A percentile compares a stretch with the other conserved stretches of the same genome.
phyloP scores from a whole-genome alignment of 2,888 invertebrate species.

The Metalampra italica region DNA sequence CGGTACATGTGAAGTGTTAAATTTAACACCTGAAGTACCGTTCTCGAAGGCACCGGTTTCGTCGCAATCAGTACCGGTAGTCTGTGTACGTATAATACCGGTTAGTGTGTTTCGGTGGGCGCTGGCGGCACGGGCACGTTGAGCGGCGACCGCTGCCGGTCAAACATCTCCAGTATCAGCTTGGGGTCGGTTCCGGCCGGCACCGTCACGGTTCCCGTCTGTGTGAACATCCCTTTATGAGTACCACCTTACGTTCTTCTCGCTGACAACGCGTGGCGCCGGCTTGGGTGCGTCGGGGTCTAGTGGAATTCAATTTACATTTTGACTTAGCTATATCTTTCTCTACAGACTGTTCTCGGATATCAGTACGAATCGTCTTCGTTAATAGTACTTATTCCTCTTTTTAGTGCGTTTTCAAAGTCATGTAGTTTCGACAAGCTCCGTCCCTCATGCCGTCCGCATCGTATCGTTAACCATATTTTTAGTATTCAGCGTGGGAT shows the following conservation, averaged over 20 bases:
- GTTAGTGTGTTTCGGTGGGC: slow-evolving; percentile 41
- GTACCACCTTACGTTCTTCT: slow-evolving; percentile 73
- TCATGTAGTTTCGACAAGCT: too few relatives aligned
- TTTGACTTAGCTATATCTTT: not conserved
- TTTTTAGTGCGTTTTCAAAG: too few relatives aligned
- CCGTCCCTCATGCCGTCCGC: too few relatives aligned
- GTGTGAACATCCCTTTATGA: slow-evolving; percentile 51
- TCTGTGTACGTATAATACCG: not conserved
- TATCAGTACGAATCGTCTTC: not conserved
- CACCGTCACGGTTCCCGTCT: slow-evolving; percentile 77
- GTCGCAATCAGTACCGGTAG: not conserved
- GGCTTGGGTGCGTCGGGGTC: slow-evolving; percentile 45
- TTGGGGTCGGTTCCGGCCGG: slow-evolving; percentile 77
- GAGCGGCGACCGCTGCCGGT: slow-evolving; percentile 68
- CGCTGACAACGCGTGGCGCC: slow-evolving; percentile 61
- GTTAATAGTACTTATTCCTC: not conserved
- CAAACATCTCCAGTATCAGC: slow-evolving; percentile 77
- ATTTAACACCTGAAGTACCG: not conserved
- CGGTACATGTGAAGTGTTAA: not conserved
- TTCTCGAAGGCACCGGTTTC: not conserved
- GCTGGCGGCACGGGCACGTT: slow-evolving; percentile 59
- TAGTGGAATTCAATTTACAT: slow-evolving; percentile 14
- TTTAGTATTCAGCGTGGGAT: too few relatives aligned
- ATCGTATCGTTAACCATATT: too few relatives aligned
- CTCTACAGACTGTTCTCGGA: not conserved